Base-by-base conservation (phyloP, 2,797 vertebrate species). In the Sus cebifrons region DNA sequence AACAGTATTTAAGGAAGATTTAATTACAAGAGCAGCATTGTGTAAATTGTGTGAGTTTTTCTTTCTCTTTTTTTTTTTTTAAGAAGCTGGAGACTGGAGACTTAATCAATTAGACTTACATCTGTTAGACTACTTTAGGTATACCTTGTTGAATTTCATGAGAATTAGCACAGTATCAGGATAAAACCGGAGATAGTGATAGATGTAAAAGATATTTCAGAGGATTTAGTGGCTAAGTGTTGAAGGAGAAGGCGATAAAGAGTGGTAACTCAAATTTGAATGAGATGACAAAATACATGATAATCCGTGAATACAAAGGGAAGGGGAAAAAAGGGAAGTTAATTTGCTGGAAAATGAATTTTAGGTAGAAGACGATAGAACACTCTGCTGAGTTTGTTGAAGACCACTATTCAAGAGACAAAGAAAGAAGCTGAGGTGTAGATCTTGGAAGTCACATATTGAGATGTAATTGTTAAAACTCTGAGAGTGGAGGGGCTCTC, bases 331-430 rank as follows among this genome's bases (percentile, higher is more conserved):
- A 8, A 29, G 54, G 40, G 71, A 74, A 81, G 9, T 75, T 89
- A 74, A 67, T 71, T 86, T 83, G 9, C 29, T 8, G 8, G 29
- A 1, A 84, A 77, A 73, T 40, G 27, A 83, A 54, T 73, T 95
- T 84, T 88, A 85, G 40, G 40, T 79, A 20, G 49, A 91, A 54
- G 7, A 94, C 44, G 58, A 64, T 62, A 84, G 49, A 91, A 65
- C 67, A 75, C 85, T 84, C 14, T 40, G 15, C 52, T 89, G 54
- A 82, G 36, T 94, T 89, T 89, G 75, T 92, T 86, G 64, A 89
- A 89, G 15, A 82, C n/a, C 70, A 1, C 18, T 58, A 25, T 84
- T 88, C 2, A 88, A 81, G 54, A 84, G 29, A 75, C 20, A 89
- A 75, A 49, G 67, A 87, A 77, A 89, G 40, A 86, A 89, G n/a